Percentiles rank a stretch among this genome's conserved stretches.
Conservation (phyloP, 1,140 invertebrate species). For the Neodiprion virginianus region DNA sequence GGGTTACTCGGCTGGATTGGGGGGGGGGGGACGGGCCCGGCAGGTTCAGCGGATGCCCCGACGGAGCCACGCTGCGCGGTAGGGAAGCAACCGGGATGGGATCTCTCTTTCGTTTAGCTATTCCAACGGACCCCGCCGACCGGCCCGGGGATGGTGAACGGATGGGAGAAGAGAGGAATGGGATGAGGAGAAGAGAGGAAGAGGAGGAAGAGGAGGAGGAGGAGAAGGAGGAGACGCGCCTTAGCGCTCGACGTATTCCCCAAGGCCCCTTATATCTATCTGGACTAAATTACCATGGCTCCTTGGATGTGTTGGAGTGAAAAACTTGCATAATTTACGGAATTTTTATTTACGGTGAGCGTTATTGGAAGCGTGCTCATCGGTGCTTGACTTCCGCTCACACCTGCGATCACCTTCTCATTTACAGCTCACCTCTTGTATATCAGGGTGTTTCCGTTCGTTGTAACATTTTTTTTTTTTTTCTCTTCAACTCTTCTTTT, state of each 20-base stretch:
- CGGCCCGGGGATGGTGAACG: neutral
- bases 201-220: neutral
- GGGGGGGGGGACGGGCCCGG: conserved; percentile 31
- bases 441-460: no score
- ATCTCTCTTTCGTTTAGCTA: conserved; percentile 20
- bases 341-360: no score
- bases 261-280: neutral
- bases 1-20: conserved; percentile 23
- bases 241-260: neutral
- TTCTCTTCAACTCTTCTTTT: no score
- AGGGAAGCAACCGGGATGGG: conserved; percentile 7
- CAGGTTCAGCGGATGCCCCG: conserved; percentile 27
- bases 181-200: neutral
- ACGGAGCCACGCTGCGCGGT: conserved; percentile 19
- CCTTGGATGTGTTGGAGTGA: no score
- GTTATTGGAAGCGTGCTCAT: no score
- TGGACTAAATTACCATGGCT: no score
- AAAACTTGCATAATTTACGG: no score
- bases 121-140: conserved; percentile 8
- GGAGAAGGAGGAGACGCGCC: conserved; percentile 4
- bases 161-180: neutral
- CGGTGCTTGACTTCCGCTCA: no score
- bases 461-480: no score
- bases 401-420: no score
- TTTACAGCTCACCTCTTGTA: no score